Evolutionary conservation across 2,888 invertebrate species (phyloP), one percentile per base, ranked within the genome.

Genomic region (Napeogenes inachia): DNA sequence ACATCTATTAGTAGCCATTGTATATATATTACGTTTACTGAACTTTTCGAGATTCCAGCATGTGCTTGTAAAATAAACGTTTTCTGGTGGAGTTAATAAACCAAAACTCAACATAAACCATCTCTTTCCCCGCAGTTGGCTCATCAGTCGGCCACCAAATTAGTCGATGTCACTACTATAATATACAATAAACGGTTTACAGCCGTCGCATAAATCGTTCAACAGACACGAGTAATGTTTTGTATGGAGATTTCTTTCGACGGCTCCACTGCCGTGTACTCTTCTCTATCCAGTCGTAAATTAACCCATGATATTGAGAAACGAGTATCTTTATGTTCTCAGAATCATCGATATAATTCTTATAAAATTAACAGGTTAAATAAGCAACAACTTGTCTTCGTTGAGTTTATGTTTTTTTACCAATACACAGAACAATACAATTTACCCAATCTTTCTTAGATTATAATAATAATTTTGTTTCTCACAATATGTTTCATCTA

Each of bases 191-290:
- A 86, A 84, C 81, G 83, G 81, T 77, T 77, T 78, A 79, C 76
- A 75, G 77, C 78, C 84, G 85, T 86, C 89, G 84, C 83, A 90
- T 90, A 90, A 90, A 90, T 90, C 90, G 79, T 73, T 90, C 90
- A 88, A 82, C 90, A 87, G 84, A 65, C 69, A 70, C 75, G 84
- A 87, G 82, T 89, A 87, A 89, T 89, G 90, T 89, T 90, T 89
- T 89, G 89, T 90, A 90, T 90, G 87, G 89, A 90, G 90, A 87
- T 89, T 90, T 90, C 90, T 90, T 89, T 90, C 90, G 83, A 84
- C 90, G 82, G 79, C 74, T 73, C 77, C 79, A 79, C 75, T 76
- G 80, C 78, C 78, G 81, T 83, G 84, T 82, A 75, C 79, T 85
- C 83, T 85, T 85, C 86, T 84, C 21, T 87, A 87, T 89, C 89